Evolutionary conservation across 2,888 invertebrate species (phyloP).

Genomic region (Acleris laterana): DNA sequence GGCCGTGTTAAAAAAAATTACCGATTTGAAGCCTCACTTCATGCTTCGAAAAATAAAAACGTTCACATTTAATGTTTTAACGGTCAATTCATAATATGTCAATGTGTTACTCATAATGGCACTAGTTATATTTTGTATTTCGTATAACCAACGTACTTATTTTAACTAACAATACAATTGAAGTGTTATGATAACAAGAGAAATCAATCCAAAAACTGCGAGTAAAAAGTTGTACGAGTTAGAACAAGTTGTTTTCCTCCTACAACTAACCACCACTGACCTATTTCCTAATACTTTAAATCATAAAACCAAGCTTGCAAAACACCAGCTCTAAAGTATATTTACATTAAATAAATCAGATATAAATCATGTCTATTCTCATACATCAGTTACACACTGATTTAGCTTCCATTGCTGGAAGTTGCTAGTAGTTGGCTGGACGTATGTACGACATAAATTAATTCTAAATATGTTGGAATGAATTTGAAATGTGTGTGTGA

Average conservation of each 20-base stretch:
- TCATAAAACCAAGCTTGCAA: conserved; percentile 12
- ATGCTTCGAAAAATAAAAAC: no score
- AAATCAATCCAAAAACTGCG: no score
- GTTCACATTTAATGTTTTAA: no score
- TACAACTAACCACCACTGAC: conserved; percentile 5
- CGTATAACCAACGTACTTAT: no score
- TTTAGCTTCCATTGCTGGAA: conserved; percentile 24
- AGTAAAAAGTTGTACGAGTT: neutral
- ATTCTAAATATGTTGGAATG: conserved; percentile 35
- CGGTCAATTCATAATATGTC: no score
- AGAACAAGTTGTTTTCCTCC: neutral
- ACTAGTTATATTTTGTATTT: no score
- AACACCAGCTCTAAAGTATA: conserved; percentile 27
- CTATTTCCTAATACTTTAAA: conserved; percentile 14
- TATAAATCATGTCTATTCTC: conserved; percentile 28
- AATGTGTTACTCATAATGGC: no score
- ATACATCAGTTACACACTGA: conserved; percentile 26
- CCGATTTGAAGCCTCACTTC: no score
- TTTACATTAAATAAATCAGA: conserved; percentile 31
- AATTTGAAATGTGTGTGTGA: conserved; percentile 34
- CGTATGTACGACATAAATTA: conserved; percentile 35
- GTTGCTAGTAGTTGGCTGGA: conserved; percentile 20
- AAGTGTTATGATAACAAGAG: no score
- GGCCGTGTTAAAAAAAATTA: no score
- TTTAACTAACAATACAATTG: no score